Conservation (phyloP, 2,888 invertebrate genomes). For the Adelphocoris suturalis region DNA sequence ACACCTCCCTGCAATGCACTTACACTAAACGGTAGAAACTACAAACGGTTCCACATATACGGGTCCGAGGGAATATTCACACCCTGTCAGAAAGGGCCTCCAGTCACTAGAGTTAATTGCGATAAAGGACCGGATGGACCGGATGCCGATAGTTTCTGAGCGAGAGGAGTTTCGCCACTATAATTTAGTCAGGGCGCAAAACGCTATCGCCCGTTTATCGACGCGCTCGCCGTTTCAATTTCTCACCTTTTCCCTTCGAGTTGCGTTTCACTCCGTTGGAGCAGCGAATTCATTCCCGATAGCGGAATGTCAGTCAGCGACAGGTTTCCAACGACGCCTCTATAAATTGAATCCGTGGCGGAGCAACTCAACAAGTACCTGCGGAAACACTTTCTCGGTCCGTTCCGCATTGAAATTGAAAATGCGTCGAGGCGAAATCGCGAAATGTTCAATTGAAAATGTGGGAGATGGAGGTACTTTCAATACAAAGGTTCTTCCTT, state of each 20-base stretch:
- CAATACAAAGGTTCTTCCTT: too few species aligned
- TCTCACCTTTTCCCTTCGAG: background rate
- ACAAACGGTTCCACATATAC: background rate
- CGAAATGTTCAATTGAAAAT: background rate
- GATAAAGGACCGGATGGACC: background rate
- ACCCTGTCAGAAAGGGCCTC: background rate
- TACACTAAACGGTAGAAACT: background rate
- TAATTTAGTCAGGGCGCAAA: slow-evolving; percentile 7
- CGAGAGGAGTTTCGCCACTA: background rate
- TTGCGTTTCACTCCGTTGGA: background rate
- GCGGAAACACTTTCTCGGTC: background rate
- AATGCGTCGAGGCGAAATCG: background rate
- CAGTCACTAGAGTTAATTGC: background rate
- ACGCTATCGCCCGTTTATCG: slow-evolving; percentile 5
- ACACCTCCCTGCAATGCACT: background rate
- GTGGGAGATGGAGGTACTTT: too few species aligned
- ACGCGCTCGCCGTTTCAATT: slow-evolving; percentile 20
- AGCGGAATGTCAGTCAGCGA: slow-evolving; percentile 25
- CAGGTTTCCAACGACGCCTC: background rate
- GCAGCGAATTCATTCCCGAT: slow-evolving; percentile 14
- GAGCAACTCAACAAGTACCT: background rate
- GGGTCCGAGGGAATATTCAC: background rate
- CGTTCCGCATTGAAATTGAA: background rate
- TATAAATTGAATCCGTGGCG: background rate
- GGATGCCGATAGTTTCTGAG: background rate